phyloP scores from a whole-genome alignment of 2,888 invertebrate species.

The Serrognathus titanus region DNA sequence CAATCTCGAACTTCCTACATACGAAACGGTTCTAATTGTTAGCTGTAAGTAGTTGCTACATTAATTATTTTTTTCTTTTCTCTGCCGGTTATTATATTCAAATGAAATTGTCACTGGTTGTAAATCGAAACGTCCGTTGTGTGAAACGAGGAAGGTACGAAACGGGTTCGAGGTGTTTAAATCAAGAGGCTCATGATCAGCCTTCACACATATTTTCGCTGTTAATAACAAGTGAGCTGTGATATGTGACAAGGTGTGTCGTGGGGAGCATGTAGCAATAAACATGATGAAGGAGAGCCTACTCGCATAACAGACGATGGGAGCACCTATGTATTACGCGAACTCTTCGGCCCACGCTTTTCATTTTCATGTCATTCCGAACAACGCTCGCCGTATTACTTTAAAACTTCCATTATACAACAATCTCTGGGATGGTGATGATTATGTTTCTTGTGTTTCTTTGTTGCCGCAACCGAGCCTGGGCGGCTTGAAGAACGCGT shows the following conservation, averaged over 20 bases:
- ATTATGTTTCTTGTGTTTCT: no score
- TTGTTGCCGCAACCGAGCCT: no score
- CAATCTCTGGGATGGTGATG: no score
- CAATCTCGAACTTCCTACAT: no score
- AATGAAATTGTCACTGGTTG: constrained; percentile 16
- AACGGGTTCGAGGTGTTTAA: constrained; percentile 15
- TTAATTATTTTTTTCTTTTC: constrained; percentile 13
- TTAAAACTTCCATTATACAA: no score
- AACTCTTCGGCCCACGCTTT: constrained; percentile 26
- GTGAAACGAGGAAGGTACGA: constrained; percentile 10
- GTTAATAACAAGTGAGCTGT: constrained; percentile 21
- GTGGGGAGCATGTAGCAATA: constrained; percentile 31
- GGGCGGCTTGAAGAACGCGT: not conserved
- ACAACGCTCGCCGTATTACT: not conserved
- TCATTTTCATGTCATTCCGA: constrained; percentile 19
- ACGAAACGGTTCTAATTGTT: no score
- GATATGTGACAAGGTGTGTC: constrained; percentile 33
- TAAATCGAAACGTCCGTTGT: constrained; percentile 11
- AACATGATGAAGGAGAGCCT: constrained; percentile 33
- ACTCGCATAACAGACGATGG: constrained; percentile 33
- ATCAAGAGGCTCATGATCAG: constrained; percentile 19
- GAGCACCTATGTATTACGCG: constrained; percentile 32
- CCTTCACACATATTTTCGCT: constrained; percentile 25
- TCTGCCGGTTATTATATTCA: constrained; percentile 14
- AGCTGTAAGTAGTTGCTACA: constrained; percentile 2